Evolutionary conservation across 2,888 invertebrate genomes (phyloP).

Genomic region (Thalpophila matura): DNA sequence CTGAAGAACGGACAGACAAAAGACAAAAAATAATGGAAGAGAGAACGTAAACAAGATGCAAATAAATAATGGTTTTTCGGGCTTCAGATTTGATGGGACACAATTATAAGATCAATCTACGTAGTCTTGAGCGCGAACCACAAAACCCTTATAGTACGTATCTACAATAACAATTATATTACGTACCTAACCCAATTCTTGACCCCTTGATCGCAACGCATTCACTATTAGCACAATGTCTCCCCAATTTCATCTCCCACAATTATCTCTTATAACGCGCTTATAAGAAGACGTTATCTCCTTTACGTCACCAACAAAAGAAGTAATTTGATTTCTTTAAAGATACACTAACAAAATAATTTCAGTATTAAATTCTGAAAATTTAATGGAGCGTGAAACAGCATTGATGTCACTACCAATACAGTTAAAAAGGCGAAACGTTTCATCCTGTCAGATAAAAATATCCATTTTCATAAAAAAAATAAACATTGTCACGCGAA

Average conservation of each 20-base stretch:
- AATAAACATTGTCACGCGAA: slow-evolving; percentile 47
- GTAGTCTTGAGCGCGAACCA: neutral
- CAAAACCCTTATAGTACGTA: neutral
- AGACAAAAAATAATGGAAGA: neutral
- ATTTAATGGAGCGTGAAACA: slow-evolving; percentile 43
- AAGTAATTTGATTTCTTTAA: slow-evolving; percentile 25
- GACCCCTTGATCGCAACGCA: slow-evolving; percentile 22
- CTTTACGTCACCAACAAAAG: slow-evolving; percentile 16
- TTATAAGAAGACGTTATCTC: slow-evolving; percentile 21
- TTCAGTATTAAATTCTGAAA: slow-evolving; percentile 38
- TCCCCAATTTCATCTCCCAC: neutral
- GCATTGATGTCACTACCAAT: slow-evolving; percentile 39
- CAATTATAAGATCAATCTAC: too few species aligned
- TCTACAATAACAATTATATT: slow-evolving; percentile 14
- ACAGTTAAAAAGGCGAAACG: slow-evolving; percentile 36
- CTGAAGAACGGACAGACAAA: too few species aligned
- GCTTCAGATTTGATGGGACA: too few species aligned
- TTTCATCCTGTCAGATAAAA: slow-evolving; percentile 50
- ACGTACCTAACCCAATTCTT: slow-evolving; percentile 1
- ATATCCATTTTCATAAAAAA: slow-evolving; percentile 49
- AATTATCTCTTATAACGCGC: slow-evolving; percentile 5
- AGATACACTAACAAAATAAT: slow-evolving; percentile 43
- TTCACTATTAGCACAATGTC: slow-evolving; percentile 16
- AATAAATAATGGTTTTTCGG: too few species aligned
- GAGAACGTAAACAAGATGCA: too few species aligned